phyloP scores from a whole-genome alignment of 2,797 vertebrate genomes.

The Urocyon cinereoargenteus region DNA sequence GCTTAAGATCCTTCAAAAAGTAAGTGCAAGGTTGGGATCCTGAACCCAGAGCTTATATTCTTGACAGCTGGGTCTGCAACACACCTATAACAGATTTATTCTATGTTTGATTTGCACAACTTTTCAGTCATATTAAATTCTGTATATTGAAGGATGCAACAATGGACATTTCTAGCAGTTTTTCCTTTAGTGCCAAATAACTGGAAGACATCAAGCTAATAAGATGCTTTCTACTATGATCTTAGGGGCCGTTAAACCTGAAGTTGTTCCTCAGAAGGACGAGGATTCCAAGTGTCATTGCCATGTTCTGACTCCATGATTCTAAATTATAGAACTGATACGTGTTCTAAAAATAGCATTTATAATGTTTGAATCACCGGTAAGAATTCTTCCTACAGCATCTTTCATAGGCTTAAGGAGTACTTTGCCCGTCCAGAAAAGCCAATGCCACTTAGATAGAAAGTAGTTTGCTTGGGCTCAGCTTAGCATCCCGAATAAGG shows the following conservation, averaged over 20 bases:
- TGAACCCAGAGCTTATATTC: background rate
- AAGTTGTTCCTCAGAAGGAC: constrained; percentile 10
- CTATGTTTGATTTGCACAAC: background rate
- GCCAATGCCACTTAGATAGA: background rate
- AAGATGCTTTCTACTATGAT: background rate
- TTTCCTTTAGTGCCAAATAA: constrained; percentile 27
- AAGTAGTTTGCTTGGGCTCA: background rate
- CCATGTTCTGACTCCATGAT: background rate
- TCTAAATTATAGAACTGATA: background rate
- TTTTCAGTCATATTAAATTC: background rate
- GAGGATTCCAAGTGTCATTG: constrained; percentile 30
- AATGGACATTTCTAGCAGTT: background rate
- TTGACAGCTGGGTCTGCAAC: background rate
- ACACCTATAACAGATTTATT: background rate
- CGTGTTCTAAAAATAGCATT: background rate
- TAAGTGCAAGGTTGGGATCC: background rate
- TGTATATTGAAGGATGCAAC: background rate
- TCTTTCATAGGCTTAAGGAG: background rate
- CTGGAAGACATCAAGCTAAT: background rate
- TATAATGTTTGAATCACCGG: background rate
- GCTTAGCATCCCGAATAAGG: background rate
- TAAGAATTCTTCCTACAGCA: constrained; percentile 13
- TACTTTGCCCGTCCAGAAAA: background rate
- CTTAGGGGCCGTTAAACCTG: background rate
- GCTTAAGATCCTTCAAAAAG: constrained; percentile 18